A percentile compares a stretch with the other conserved stretches of the same genome.
phyloP scores from a whole-genome alignment of 2,797 vertebrate species.

The Rhodeus uyekii region DNA sequence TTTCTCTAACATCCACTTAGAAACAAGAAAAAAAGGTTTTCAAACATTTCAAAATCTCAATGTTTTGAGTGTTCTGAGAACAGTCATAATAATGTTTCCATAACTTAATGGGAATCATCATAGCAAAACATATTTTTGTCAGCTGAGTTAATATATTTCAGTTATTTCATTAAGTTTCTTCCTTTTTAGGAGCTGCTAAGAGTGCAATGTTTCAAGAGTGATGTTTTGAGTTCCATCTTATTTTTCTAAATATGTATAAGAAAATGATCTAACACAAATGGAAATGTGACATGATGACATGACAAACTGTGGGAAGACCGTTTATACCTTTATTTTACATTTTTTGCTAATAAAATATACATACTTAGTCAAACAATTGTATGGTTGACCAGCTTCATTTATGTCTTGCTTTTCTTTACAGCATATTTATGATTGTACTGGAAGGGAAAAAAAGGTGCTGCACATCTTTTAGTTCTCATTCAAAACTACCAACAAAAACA shows the following conservation, averaged over 20 bases:
- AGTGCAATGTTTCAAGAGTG: slow-evolving; percentile 6
- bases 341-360: slow-evolving; percentile 29
- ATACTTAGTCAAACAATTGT: background rate
- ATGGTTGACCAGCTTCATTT: background rate
- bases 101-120: background rate
- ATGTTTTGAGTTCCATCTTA: background rate
- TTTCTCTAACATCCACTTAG: background rate
- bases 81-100: background rate
- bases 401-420: background rate
- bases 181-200: background rate
- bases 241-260: slow-evolving; percentile 23
- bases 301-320: background rate
- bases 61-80: background rate
- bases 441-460: background rate
- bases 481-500: background rate
- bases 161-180: background rate
- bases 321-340: slow-evolving; percentile 5
- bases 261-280: background rate
- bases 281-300: background rate
- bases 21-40: background rate
- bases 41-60: background rate
- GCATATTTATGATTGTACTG: background rate
- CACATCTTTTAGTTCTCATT: background rate
- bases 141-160: background rate
- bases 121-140: background rate